Evolutionary conservation across 1,140 invertebrate species (phyloP).

Genomic region (Eufriesea mexicana): DNA sequence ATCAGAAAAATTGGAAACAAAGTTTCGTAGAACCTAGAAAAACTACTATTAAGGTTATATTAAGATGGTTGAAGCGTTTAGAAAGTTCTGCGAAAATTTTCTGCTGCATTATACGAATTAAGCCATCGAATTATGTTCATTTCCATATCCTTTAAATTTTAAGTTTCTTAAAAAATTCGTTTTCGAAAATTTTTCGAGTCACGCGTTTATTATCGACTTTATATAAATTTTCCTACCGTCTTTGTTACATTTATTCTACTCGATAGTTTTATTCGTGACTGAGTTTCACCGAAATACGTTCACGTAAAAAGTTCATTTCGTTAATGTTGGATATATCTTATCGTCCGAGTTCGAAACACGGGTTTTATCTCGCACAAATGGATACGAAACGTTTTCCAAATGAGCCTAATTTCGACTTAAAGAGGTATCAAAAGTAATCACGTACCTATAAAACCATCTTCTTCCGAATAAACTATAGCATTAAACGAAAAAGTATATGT

Average conservation of each 20-base stretch:
- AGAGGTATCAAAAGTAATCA: not conserved
- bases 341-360: not conserved
- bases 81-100: no score
- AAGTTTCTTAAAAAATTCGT: no score
- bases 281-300: not conserved
- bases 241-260: not conserved
- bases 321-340: conserved; percentile 3
- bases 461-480: no score
- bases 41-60: not conserved
- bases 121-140: no score
- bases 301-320: not conserved
- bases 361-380: not conserved
- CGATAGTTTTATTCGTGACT: not conserved
- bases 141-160: no score
- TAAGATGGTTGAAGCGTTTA: no score
- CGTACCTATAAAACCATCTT: not conserved
- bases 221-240: no score
- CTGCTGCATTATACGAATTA: no score
- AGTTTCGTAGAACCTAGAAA: not conserved
- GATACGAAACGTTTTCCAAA: not conserved
- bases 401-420: not conserved
- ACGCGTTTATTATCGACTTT: no score
- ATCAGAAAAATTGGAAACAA: not conserved
- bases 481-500: no score
- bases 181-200: no score